Conservation (phyloP, 1,140 invertebrate genomes). For the Leptopilina boulardi region DNA sequence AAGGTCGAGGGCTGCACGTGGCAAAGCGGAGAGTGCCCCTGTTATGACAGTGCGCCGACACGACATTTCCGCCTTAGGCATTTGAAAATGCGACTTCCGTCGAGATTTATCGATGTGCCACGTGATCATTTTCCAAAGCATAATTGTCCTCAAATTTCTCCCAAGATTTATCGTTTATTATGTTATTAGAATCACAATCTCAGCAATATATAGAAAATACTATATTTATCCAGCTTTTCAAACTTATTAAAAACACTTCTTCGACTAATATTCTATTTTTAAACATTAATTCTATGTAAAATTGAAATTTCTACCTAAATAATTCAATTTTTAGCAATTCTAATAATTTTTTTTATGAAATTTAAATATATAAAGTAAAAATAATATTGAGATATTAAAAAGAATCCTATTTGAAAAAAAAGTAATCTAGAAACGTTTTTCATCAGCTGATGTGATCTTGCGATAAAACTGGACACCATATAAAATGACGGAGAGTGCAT, state of each 20-base stretch:
- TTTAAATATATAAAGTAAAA: background rate
- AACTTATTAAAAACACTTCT: no score
- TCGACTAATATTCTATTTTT: no score
- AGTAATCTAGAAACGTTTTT: background rate
- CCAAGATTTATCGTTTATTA: conserved; percentile 56
- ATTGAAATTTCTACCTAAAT: no score
- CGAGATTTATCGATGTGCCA: conserved; percentile 66
- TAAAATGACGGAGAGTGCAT: conserved; percentile 19
- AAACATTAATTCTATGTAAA: no score
- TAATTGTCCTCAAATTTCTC: conserved; percentile 63
- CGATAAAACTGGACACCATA: conserved; percentile 3
- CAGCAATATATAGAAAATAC: background rate
- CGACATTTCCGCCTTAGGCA: conserved; percentile 64
- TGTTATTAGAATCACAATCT: conserved; percentile 46
- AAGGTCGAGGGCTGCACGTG: conserved; percentile 62
- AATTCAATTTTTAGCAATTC: no score
- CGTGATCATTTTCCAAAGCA: conserved; percentile 54
- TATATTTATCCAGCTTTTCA: background rate
- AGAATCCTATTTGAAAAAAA: background rate
- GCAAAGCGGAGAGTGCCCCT: conserved; percentile 59
- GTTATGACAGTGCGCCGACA: conserved; percentile 71
- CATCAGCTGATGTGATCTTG: background rate
- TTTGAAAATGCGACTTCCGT: conserved; percentile 53
- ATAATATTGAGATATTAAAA: background rate
- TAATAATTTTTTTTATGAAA: no score